Conservation (phyloP, 2,888 invertebrate genomes). For the Tetramorium bicarinatum region DNA sequence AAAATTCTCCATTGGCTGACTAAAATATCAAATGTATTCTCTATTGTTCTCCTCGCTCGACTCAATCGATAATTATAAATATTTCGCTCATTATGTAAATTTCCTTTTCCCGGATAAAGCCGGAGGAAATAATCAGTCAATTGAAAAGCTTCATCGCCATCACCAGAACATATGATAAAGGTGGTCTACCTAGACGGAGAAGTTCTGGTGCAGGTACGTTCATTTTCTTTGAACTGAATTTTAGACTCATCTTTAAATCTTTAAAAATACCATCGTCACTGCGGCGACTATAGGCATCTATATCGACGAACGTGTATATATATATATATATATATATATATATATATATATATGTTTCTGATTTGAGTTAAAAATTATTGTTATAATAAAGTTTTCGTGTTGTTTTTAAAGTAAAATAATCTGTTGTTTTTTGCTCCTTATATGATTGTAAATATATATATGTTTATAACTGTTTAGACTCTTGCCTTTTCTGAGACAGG, state of each 20-base stretch:
- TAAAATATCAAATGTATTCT: background rate
- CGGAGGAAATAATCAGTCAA: background rate
- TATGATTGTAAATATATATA: too few species aligned
- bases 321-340: conserved; percentile 1
- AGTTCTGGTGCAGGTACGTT: background rate
- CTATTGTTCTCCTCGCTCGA: background rate
- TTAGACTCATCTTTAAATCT: background rate
- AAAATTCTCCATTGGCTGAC: conserved; percentile 17
- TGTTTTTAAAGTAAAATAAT: too few species aligned
- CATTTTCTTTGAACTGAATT: background rate
- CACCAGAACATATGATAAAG: conserved; percentile 12
- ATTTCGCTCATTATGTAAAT: background rate
- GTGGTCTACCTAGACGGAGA: background rate
- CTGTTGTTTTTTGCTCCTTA: too few species aligned
- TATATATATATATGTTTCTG: background rate
- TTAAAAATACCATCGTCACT: conserved; percentile 2
- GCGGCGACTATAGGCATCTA: background rate
- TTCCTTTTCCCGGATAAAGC: background rate
- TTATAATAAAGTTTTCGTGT: too few species aligned
- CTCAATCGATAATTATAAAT: background rate
- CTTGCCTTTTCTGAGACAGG: too few species aligned
- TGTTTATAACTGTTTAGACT: too few species aligned
- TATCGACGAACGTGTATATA: background rate
- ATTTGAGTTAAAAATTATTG: too few species aligned
- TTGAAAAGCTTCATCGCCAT: background rate